Conservation (phyloP, 2,797 vertebrate genomes). For the Nannoperca obscura region DNA sequence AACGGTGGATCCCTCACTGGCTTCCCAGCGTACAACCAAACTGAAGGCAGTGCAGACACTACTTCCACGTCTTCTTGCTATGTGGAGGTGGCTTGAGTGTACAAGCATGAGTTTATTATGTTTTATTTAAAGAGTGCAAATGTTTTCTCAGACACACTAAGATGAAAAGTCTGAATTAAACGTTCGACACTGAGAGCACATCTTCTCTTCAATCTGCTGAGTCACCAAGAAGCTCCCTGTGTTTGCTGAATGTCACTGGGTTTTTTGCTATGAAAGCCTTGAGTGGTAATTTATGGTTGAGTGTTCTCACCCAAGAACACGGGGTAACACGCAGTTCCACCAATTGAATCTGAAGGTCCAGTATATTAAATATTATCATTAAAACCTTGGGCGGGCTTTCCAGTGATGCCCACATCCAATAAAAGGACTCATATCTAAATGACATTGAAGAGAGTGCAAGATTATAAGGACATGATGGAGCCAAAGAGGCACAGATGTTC, state of each 20-base stretch:
- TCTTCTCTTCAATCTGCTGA: not conserved
- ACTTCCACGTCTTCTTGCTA: too few species aligned
- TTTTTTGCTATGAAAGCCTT: not conserved
- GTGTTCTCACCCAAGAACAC: conserved; percentile 31
- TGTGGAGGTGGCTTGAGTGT: too few species aligned
- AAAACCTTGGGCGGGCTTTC: not conserved
- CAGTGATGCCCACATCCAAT: not conserved
- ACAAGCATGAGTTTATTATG: not conserved
- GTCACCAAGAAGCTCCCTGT: not conserved
- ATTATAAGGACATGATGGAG: not conserved
- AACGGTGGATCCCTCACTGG: too few species aligned
- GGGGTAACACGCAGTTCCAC: not conserved
- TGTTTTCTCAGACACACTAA: not conserved
- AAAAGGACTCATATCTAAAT: conserved; percentile 1
- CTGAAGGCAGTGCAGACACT: too few species aligned
- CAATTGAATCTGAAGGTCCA: conserved; percentile 13
- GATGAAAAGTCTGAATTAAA: not conserved
- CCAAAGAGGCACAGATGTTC: not conserved
- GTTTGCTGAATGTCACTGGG: not conserved
- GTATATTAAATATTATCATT: conserved; percentile 16
- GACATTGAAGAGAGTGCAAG: conserved; percentile 10
- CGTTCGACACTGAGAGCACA: not conserved
- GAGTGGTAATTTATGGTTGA: conserved; percentile 14
- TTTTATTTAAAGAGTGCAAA: not conserved
- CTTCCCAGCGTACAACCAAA: too few species aligned